These are phyloP conservation scores for Leptopilina clavipes DNA, from an alignment of 1,140 invertebrate genomes.

Conservation along the genomic window DNA sequence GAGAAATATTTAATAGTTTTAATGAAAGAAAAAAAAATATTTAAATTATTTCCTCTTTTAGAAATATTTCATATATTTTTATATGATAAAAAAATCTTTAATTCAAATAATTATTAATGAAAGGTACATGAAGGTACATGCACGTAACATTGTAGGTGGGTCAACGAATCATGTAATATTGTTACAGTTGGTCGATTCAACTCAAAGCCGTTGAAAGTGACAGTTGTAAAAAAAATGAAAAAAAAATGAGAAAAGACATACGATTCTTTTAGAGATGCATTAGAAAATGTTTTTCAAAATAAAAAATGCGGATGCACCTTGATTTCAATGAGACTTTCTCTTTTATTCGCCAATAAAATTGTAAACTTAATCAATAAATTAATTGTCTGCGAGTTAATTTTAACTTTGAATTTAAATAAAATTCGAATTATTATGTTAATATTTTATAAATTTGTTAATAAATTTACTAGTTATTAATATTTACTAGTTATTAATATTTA, in stretches of 20 bases:
- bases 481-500: too few relatives aligned
- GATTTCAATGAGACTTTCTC: not conserved
- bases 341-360: not conserved
- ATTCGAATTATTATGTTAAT: too few relatives aligned
- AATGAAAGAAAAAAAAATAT: too few relatives aligned
- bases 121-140: not conserved
- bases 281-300: not conserved
- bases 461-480: too few relatives aligned
- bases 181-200: conserved; percentile 15
- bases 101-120: not conserved
- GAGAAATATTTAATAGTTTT: too few relatives aligned
- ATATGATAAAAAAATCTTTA: not conserved
- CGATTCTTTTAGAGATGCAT: not conserved
- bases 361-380: too few relatives aligned
- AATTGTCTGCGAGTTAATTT: too few relatives aligned
- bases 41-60: too few relatives aligned
- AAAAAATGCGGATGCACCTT: not conserved
- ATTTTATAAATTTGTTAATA: too few relatives aligned
- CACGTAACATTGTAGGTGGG: conserved; percentile 14
- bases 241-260: not conserved
- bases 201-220: not conserved
- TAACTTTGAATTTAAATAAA: too few relatives aligned
- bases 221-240: not conserved
- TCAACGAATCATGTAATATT: conserved; percentile 8
- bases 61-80: too few relatives aligned